Percentiles rank a stretch among this genome's conserved stretches.
These are phyloP conservation scores for Megalurothrips usitatus DNA, from an alignment of 2,888 invertebrate genomes.

Conservation along the genomic window DNA sequence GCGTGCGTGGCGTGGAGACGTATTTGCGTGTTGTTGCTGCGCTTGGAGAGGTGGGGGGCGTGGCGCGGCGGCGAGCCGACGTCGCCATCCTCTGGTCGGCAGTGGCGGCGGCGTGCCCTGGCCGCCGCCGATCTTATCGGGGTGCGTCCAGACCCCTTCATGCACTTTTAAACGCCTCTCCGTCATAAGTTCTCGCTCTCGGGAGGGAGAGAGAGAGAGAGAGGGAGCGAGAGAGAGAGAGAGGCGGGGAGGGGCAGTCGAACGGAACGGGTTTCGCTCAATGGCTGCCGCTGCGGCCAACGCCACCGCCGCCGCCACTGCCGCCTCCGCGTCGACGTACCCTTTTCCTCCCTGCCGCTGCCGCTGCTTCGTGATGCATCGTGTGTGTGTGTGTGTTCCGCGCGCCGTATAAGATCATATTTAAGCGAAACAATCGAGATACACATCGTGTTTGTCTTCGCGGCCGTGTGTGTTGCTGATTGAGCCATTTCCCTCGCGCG, in stretches of 20 bases:
- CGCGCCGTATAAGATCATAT: slow-evolving; percentile 8
- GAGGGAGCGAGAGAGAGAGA: not conserved
- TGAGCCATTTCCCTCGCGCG: slow-evolving; percentile 1
- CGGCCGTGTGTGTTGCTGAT: not conserved
- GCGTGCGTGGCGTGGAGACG: not conserved
- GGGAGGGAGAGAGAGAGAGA: not conserved
- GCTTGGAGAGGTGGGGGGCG: not conserved
- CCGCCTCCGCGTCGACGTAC: too few relatives aligned
- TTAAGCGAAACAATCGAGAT: slow-evolving; percentile 2
- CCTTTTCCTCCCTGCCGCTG: too few relatives aligned
- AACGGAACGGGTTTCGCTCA: slow-evolving; percentile 19
- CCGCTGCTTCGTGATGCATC: not conserved
- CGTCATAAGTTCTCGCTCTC: slow-evolving; percentile 24
- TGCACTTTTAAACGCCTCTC: slow-evolving; percentile 24
- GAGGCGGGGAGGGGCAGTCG: not conserved
- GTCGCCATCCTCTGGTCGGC: too few relatives aligned
- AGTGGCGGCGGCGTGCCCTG: not conserved
- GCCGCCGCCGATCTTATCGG: not conserved
- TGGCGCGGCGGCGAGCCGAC: not conserved
- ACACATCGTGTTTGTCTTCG: slow-evolving; percentile 21
- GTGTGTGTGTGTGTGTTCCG: not conserved
- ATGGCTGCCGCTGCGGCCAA: not conserved
- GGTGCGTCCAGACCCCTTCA: slow-evolving; percentile 23
- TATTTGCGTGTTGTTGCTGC: not conserved
- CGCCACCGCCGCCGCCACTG: not conserved